These are phyloP conservation scores for Polia nebulosa DNA, from an alignment of 2,888 invertebrate genomes.

Conservation along the genomic window DNA sequence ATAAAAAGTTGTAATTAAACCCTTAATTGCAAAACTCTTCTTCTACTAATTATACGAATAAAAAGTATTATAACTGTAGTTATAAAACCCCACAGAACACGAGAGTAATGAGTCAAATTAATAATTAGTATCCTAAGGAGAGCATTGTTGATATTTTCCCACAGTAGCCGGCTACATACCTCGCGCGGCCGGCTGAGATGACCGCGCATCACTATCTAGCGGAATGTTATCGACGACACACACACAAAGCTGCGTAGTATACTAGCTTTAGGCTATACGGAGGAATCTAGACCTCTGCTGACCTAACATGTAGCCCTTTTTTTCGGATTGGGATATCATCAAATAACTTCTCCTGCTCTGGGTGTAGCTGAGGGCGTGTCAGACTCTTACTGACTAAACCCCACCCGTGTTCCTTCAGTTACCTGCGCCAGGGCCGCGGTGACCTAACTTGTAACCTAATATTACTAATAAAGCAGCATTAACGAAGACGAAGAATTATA, in stretches of 20 bases:
- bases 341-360: too few species aligned
- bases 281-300: slow-evolving; percentile 9
- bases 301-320: too few species aligned
- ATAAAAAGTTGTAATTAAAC: too few species aligned
- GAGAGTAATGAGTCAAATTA: background rate
- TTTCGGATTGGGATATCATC: too few species aligned
- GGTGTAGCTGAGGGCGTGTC: too few species aligned
- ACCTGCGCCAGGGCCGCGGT: too few species aligned
- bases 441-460: background rate
- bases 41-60: background rate
- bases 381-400: too few species aligned
- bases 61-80: background rate
- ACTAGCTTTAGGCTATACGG: background rate
- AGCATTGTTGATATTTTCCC: slow-evolving; percentile 49
- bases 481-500: background rate
- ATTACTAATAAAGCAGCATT: background rate
- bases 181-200: slow-evolving; percentile 61
- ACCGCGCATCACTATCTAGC: slow-evolving; percentile 71
- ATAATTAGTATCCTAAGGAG: background rate
- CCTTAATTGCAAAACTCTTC: background rate
- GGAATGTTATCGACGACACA: slow-evolving; percentile 67
- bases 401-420: too few species aligned
- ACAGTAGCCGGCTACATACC: slow-evolving; percentile 67
- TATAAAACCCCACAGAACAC: background rate
- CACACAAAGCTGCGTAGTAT: slow-evolving; percentile 6